Base-by-base conservation (phyloP, 23 tunicate species). In the Clavelina lepadiformis region DNA sequence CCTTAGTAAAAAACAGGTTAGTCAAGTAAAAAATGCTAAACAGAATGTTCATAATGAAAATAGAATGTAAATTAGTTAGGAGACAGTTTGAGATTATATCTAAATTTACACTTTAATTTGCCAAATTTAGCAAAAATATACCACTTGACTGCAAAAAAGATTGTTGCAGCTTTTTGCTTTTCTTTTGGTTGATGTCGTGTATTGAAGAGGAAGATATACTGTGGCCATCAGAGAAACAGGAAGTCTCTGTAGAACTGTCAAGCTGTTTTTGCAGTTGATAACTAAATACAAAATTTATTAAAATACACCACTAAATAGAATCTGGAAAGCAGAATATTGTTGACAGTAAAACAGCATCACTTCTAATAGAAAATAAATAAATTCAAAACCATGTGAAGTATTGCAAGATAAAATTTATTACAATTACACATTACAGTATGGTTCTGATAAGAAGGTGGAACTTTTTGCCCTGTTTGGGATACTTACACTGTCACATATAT, bases 181-280 rank as follows among this genome's bases (percentile, higher is more conserved):
- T 67, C 57, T 86, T 70, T 35, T 47, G 56, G 4, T 79, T 64
- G 26, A 68, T 11, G 8, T 46, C 69, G 19, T 63, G 76, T 31
- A 59, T 30, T 7, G 80, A 25, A 33, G 65, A 59, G 23, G 75
- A 21, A 2, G 82, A 56, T 8, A 62, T 74, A 33, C 86, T 64
- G 36, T 72, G 80, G 2, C 77, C 82, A 61, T 88, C 96, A 25
- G 88, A 80, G 21, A 89, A 34, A 52, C 97, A 89, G 24, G 88
- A 80, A 1, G 89, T 75, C 53, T 81, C 89, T 3, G 97, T 89
- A 5, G 97, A 88, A 58, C 96, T 88, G 69, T 89, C 97, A 46
- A 81, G 51, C 30, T 81, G 83, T 52, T 75, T 77, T 28, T 75
- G 75, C 20, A 56, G 52, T 31, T 61, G 73, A 46, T 88, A 85